Percentiles rank a stretch among this genome's conserved stretches.
These are phyloP conservation scores for Atherinosoma microstoma DNA, from an alignment of 2,797 vertebrate species.

Conservation along the genomic window DNA sequence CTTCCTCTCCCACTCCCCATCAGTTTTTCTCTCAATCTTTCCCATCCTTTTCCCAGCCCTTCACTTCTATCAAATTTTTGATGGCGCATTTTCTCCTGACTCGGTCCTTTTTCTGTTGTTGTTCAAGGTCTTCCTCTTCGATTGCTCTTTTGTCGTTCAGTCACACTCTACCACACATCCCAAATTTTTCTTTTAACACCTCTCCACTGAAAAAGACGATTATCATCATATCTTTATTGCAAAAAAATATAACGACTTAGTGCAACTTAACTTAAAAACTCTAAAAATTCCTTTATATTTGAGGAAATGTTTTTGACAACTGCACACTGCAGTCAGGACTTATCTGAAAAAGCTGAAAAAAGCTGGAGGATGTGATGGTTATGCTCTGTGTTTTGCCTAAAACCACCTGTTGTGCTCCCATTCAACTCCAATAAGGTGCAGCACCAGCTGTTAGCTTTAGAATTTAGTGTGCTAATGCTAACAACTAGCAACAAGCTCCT, in stretches of 20 bases:
- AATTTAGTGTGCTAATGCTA: neutral
- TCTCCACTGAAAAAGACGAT: neutral
- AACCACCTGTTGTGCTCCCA: neutral
- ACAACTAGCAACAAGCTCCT: neutral
- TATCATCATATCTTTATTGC: neutral
- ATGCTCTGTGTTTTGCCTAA: neutral
- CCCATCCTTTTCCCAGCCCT: conserved; percentile 18
- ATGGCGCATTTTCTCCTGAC: conserved; percentile 10
- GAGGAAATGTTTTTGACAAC: neutral
- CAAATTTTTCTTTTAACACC: neutral
- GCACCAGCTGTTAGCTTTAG: neutral
- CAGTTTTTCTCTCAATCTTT: neutral
- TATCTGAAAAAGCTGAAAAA: neutral
- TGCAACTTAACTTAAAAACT: neutral
- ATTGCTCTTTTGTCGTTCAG: neutral
- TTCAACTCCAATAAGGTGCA: neutral
- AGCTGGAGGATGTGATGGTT: neutral
- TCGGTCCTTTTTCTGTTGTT: conserved; percentile 4
- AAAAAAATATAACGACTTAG: neutral
- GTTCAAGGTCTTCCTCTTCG: conserved; percentile 23
- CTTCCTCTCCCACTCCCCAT: conserved; percentile 12
- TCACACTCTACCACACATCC: neutral
- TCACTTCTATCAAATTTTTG: conserved; percentile 13
- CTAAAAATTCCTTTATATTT: neutral
- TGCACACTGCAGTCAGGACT: neutral